Evolutionary conservation across 1,140 invertebrate species (phyloP).

Genomic region (Nephila pilipes): DNA sequence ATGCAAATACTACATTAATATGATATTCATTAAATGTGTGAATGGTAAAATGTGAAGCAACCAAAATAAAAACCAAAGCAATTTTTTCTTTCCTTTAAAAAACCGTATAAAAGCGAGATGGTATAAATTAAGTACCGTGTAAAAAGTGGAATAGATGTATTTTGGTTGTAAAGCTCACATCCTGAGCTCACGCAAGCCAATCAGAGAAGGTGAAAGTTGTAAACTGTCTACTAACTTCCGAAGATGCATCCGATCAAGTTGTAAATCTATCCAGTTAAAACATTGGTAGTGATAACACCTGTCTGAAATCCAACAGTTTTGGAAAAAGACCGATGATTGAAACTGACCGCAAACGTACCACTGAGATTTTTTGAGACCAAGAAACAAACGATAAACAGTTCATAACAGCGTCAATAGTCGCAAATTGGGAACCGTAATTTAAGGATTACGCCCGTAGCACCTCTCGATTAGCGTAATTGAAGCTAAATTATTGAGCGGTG

Average conservation of each 20-base stretch:
- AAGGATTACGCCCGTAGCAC: constrained; percentile 21
- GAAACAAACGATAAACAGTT: constrained; percentile 35
- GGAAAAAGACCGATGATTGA: not conserved
- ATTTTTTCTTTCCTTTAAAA: no score
- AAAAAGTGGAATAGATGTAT: no score
- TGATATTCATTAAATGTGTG: no score
- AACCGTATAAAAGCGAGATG: no score
- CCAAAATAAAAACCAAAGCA: no score
- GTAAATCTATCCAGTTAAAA: not conserved
- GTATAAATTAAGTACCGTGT: no score
- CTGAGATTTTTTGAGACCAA: not conserved
- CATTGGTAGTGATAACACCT: not conserved
- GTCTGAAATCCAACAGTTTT: not conserved
- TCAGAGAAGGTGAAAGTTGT: not conserved
- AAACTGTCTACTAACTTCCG: not conserved
- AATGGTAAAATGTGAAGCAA: no score
- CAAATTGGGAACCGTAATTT: constrained; percentile 35
- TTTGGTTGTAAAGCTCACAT: not conserved
- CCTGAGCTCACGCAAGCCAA: not conserved
- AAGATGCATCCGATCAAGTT: not conserved
- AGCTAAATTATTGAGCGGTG: constrained; percentile 36
- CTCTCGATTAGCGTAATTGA: constrained; percentile 4
- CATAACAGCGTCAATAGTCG: constrained; percentile 3
- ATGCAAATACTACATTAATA: no score
- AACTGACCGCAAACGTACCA: not conserved